These are phyloP conservation scores for Mercenaria mercenaria DNA, from an alignment of 1,140 invertebrate species.

Conservation along the genomic window DNA sequence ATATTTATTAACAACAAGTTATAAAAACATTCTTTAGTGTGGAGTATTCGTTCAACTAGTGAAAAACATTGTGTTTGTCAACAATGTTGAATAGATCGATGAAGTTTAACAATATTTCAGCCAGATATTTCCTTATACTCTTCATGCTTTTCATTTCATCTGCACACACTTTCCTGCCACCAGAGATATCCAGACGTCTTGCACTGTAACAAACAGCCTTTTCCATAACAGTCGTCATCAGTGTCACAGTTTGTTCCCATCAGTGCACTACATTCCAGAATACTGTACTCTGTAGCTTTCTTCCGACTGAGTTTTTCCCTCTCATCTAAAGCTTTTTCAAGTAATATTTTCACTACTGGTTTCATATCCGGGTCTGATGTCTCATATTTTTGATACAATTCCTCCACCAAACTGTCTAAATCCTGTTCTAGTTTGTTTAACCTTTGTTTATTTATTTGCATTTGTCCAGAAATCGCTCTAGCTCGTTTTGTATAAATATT, in stretches of 20 bases:
- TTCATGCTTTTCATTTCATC: no score
- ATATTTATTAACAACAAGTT: no score
- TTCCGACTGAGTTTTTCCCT: neutral
- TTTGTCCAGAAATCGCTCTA: neutral
- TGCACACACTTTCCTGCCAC: neutral
- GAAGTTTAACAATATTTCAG: no score
- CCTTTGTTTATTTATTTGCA: neutral
- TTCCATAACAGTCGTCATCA: neutral
- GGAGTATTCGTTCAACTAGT: no score
- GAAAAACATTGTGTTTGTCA: no score
- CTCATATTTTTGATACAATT: neutral
- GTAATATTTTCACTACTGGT: neutral
- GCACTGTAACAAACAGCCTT: slow-evolving; percentile 12
- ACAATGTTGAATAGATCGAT: no score
- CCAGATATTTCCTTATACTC: no score
- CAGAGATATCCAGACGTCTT: neutral
- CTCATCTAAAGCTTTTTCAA: neutral
- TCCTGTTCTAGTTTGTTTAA: neutral
- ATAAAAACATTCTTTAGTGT: no score
- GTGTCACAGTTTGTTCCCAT: neutral
- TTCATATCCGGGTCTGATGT: neutral
- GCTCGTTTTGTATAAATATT: neutral
- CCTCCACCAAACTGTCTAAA: neutral
- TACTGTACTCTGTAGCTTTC: neutral
- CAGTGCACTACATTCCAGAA: neutral